A percentile compares a stretch with the other conserved stretches of the same genome.
These are phyloP conservation scores for Melitaea cinxia DNA, from an alignment of 1,140 invertebrate species.

Conservation along the genomic window DNA sequence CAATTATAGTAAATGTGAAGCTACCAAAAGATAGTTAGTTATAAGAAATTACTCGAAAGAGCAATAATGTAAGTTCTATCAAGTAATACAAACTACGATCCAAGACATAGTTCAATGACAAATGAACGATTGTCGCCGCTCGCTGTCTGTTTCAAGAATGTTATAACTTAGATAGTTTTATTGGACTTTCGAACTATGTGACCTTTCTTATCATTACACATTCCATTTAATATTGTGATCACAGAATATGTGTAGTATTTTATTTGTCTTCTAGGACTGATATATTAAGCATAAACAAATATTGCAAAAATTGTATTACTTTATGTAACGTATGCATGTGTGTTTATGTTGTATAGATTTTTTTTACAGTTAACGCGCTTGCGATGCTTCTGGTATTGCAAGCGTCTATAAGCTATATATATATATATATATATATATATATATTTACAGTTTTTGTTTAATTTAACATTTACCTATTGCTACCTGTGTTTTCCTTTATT, in stretches of 20 bases:
- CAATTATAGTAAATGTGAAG: too few relatives aligned
- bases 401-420: too few relatives aligned
- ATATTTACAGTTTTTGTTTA: too few relatives aligned
- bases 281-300: not conserved
- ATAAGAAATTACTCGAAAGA: not conserved
- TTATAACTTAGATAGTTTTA: conserved; percentile 21
- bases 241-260: not conserved
- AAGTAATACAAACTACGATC: conserved; percentile 9
- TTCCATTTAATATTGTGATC: conserved; percentile 5
- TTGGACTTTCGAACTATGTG: conserved; percentile 21
- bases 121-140: conserved; percentile 10
- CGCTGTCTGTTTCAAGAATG: conserved; percentile 16
- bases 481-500: too few relatives aligned
- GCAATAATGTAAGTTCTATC: not conserved
- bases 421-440: too few relatives aligned
- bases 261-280: not conserved
- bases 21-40: conserved; percentile 1
- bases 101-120: conserved; percentile 14
- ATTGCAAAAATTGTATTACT: not conserved
- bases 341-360: too few relatives aligned
- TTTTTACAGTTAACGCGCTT: too few relatives aligned
- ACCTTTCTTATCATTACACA: conserved; percentile 14
- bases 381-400: too few relatives aligned
- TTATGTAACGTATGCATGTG: too few relatives aligned
- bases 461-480: too few relatives aligned